These are phyloP conservation scores for Atta cephalotes DNA, from an alignment of 1,140 invertebrate species.

Conservation along the genomic window DNA sequence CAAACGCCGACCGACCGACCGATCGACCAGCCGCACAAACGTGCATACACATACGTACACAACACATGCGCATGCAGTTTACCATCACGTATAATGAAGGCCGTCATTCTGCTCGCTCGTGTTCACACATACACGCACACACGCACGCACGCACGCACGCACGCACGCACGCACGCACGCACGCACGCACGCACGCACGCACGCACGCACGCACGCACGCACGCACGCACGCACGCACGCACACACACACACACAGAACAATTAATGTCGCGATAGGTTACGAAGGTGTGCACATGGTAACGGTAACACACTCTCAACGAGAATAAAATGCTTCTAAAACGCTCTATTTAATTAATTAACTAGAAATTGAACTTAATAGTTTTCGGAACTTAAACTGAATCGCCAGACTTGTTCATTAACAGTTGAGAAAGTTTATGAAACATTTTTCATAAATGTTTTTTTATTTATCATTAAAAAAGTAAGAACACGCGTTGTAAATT, in stretches of 20 bases:
- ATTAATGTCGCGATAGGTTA: constrained; percentile 68
- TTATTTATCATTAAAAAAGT: background rate
- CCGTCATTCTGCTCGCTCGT: background rate
- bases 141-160: too few species aligned
- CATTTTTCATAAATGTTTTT: background rate
- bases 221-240: too few species aligned
- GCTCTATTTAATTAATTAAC: constrained; percentile 64
- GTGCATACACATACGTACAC: constrained; percentile 42
- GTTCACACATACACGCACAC: too few species aligned
- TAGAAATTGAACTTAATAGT: constrained; percentile 77
- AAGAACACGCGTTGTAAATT: background rate
- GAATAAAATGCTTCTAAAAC: constrained; percentile 59
- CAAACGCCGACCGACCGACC: constrained; percentile 49
- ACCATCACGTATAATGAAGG: background rate
- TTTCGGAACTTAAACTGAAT: background rate
- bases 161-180: too few species aligned
- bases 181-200: too few species aligned
- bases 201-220: too few species aligned
- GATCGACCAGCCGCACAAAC: constrained; percentile 22
- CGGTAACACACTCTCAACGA: constrained; percentile 41
- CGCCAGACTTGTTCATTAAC: background rate
- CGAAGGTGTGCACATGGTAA: constrained; percentile 57
- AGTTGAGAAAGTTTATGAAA: background rate
- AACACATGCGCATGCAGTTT: background rate
- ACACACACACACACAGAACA: too few species aligned